phyloP scores from a whole-genome alignment of 2,113 vertebrate genomes.

The Stomatorhinus ivindoensis region DNA sequence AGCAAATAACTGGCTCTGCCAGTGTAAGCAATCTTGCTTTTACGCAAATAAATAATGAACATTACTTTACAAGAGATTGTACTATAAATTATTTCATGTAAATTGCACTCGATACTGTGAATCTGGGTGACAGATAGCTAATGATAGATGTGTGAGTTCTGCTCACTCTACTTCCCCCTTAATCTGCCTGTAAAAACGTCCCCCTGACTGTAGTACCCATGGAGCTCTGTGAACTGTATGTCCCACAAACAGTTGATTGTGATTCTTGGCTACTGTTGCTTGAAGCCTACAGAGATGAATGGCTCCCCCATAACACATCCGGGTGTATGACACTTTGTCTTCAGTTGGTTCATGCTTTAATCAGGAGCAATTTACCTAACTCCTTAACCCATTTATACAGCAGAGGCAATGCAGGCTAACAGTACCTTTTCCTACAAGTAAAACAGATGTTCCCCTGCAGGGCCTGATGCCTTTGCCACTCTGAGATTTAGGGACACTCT shows the following conservation, averaged over 20 bases:
- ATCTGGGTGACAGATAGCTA: background rate
- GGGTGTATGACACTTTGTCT: background rate
- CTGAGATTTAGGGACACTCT: background rate
- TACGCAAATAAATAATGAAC: background rate
- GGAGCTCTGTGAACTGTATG: background rate
- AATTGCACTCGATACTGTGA: background rate
- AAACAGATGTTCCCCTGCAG: background rate
- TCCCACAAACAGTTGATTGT: background rate
- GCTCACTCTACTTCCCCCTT: background rate
- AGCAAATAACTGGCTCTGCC: background rate
- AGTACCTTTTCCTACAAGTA: background rate
- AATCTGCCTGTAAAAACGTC: background rate
- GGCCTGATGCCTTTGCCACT: background rate
- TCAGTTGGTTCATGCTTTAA: background rate
- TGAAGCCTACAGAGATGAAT: background rate
- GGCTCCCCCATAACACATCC: background rate
- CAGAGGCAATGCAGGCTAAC: background rate
- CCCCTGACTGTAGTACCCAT: background rate
- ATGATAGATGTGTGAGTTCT: background rate
- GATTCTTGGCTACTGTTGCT: background rate
- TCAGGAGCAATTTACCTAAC: background rate
- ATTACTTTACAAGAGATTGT: background rate
- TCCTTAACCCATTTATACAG: background rate
- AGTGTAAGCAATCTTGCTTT: background rate
- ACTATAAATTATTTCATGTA: background rate